Base-by-base conservation (phyloP, 1,140 invertebrate species). In the Drosophila micromelanica region DNA sequence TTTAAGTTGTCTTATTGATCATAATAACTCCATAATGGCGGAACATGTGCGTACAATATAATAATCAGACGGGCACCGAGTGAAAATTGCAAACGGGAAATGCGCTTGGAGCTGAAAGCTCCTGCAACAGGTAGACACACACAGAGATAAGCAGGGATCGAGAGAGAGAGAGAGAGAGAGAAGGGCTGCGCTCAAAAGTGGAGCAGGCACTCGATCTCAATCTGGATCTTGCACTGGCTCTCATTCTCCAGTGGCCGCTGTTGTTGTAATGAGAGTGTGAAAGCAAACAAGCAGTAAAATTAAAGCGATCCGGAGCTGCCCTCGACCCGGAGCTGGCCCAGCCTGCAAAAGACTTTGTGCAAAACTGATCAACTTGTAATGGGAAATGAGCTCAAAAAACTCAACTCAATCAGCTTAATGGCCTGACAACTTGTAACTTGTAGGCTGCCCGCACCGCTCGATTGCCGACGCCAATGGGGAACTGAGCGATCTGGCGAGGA, bases 21-120 rank as follows among this genome's bases (percentile, higher is more conserved):
- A 91, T 91, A 91, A 91, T 91, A 91, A 91, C 90, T 91, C 90
- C 90, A 91, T 91, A 91, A 91, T 91, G 90, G 87, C 90, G 90
- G 87, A 91, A 91, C 90, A 91, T 91, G 90, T 87, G 90, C 82
- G 84, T 84, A 87, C 84, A 87, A 87, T 87, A 87, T 87, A 87
- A 87, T 87, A 87, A 87, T 87, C 84, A 87, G 82, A 54, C 81
- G 60, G 63, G 77, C 55, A 74, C 68, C 76, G 84, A 87, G 84
- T 89, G 84, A 82, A 87, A 87, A 87, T 89, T 89, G 82, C 82
- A 61, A 86, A 86, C 78, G 82, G 82, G 75, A 82, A 84, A 82
- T 78, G 70, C 61, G 69, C 45, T 43, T 55, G 38, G 40, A 70
- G 30, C 9, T 35, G 15, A 27, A 65, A 55, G 12, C 42, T 45